A percentile compares a stretch with the other conserved stretches of the same genome.
Evolutionary conservation across 1,140 invertebrate species (phyloP).

Genomic region (Papilio glaucus): DNA sequence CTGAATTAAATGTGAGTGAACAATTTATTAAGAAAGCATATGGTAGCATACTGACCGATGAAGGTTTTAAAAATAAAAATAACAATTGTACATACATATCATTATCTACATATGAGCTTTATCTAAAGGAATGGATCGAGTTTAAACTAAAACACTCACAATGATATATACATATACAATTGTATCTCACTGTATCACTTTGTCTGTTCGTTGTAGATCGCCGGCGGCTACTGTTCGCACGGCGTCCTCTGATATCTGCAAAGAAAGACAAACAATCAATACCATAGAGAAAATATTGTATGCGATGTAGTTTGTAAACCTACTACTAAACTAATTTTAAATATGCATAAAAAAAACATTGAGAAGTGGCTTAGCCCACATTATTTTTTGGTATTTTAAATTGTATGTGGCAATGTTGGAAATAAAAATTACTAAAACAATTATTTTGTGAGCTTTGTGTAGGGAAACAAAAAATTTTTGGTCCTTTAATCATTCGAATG

Average conservation of each 20-base stretch:
- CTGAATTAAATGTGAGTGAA: constrained; percentile 45
- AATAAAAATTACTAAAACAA: too few species aligned
- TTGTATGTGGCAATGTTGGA: too few species aligned
- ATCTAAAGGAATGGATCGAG: constrained; percentile 61
- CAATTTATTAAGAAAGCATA: constrained; percentile 60
- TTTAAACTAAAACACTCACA: constrained; percentile 68
- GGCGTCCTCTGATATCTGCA: constrained; percentile 79
- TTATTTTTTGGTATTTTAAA: too few species aligned
- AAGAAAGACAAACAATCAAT: constrained; percentile 40
- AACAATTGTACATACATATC: constrained; percentile 64
- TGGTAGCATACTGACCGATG: constrained; percentile 65
- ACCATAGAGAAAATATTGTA: too few species aligned
- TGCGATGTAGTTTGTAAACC: too few species aligned
- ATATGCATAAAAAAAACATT: too few species aligned
- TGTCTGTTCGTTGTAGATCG: constrained; percentile 71
- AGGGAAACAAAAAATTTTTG: too few species aligned
- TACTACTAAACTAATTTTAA: too few species aligned
- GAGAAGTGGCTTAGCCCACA: too few species aligned
- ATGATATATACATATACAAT: constrained; percentile 53
- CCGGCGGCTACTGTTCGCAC: constrained; percentile 75
- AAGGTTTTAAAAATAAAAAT: constrained; percentile 50
- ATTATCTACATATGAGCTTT: constrained; percentile 64
- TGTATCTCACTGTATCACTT: constrained; percentile 77
- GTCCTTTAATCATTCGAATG: too few species aligned
- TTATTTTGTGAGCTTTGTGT: too few species aligned